These are phyloP conservation scores for Nasonia oneida DNA, from an alignment of 2,888 invertebrate species.

Conservation along the genomic window DNA sequence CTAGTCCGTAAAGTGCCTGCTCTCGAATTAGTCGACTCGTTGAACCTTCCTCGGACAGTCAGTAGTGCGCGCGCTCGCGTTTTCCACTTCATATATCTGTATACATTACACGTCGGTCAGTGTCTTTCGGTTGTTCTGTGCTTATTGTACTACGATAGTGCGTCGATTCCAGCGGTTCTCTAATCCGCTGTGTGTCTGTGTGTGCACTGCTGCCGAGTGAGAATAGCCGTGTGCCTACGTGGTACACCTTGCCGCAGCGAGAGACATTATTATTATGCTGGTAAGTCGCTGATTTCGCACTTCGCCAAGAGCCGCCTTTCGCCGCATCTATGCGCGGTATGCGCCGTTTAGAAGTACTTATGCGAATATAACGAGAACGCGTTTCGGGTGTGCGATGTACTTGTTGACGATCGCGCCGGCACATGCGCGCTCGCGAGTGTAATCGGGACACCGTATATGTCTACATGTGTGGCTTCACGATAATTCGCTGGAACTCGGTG, in stretches of 20 bases:
- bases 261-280: background rate
- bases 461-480: background rate
- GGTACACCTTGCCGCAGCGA: no score
- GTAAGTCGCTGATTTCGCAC: background rate
- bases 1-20: constrained; percentile 68
- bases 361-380: background rate
- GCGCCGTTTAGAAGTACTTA: background rate
- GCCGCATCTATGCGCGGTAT: background rate
- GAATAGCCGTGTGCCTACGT: no score
- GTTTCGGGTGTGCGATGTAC: background rate
- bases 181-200: background rate
- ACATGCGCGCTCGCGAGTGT: background rate
- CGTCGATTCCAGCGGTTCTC: background rate
- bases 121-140: no score
- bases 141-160: background rate
- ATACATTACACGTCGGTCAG: background rate
- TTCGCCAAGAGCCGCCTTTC: constrained; percentile 1
- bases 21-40: constrained; percentile 77
- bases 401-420: background rate
- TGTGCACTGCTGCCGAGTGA: no score
- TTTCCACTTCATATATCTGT: background rate
- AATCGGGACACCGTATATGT: background rate
- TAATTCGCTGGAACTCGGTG: constrained; percentile 42
- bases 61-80: constrained; percentile 40
- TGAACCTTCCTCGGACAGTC: constrained; percentile 64